Evolutionary conservation across 2,797 vertebrate species (phyloP).

Genomic region (Propithecus perrieri): DNA sequence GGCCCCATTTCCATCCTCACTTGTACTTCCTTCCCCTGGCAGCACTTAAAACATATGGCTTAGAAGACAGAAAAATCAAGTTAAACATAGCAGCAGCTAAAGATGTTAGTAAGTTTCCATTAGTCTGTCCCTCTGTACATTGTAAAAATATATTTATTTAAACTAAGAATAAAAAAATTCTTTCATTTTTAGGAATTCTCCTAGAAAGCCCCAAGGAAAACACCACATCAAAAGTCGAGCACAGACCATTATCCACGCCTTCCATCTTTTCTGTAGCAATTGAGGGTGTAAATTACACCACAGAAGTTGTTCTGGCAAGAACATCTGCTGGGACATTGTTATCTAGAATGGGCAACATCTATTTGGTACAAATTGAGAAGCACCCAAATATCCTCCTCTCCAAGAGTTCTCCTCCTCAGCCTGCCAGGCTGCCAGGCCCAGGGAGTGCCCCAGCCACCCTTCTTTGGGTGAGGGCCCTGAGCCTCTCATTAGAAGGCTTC

Average conservation of each 20-base stretch:
- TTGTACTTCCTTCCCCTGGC: background rate
- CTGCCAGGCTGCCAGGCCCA: background rate
- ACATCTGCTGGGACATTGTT: background rate
- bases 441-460: background rate
- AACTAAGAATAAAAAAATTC: slow-evolving; percentile 2
- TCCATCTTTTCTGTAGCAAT: background rate
- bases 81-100: background rate
- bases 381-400: background rate
- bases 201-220: background rate
- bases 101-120: background rate
- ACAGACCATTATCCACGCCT: background rate
- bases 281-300: background rate
- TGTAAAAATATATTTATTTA: slow-evolving; percentile 32
- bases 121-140: background rate
- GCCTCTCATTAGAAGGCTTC: background rate
- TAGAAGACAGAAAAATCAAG: background rate
- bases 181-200: slow-evolving; percentile 16
- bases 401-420: background rate
- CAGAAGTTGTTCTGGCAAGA: background rate
- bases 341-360: background rate
- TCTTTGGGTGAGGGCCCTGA: background rate
- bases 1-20: background rate
- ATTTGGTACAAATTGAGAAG: background rate
- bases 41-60: background rate
- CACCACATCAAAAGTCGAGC: background rate